Base-by-base conservation (phyloP, 2,113 vertebrate species). In the Mohoua ochrocephala region DNA sequence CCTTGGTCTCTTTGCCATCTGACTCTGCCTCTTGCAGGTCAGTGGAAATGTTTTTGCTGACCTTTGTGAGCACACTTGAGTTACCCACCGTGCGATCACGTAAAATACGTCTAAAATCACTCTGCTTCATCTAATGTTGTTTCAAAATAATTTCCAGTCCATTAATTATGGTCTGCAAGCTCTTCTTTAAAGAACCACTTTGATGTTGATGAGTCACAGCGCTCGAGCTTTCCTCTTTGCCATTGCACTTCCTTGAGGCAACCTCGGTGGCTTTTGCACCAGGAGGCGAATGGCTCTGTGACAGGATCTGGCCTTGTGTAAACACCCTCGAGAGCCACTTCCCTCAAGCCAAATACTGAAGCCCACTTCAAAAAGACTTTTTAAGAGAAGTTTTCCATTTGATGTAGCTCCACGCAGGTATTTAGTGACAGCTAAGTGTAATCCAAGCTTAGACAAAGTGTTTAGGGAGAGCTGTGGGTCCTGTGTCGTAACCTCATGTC, bases 101-200 rank as follows among this genome's bases (percentile, higher is more conserved):
- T 74, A 59, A 74, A 74, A 76, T 22, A n/a, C 26, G 13, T 26
- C 70, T 71, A 11, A 84, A 93, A 65, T 1, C 26, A 27, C 67
- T 65, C 71, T 47, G 42, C 35, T 91, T 73, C 70, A 26, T 79
- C 74, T 22, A 37, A 37, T 64, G 68, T 22, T 73, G 37, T 61
- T 91, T 83, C 59, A 30, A 74, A 96, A 83, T 74, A 31, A 80
- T 90, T 96, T 94, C 87, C 68, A 90, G 59, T 9, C 71, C 75
- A 74, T 87, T 92, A 95, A 70, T 86, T 95, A 60, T 7, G 73
- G 45, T 56, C 74, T 94, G 79, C 22, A 70, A 86, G 52, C 33
- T n/a, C 71, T 77, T 76, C 93, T 88, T 93, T 88, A 63, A 56
- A 26, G 63, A 54, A 22, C 13, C 17, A 28, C 75, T 88, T 93